Conservation (phyloP, 2,888 invertebrate species). For the Odontomyia ornata region DNA sequence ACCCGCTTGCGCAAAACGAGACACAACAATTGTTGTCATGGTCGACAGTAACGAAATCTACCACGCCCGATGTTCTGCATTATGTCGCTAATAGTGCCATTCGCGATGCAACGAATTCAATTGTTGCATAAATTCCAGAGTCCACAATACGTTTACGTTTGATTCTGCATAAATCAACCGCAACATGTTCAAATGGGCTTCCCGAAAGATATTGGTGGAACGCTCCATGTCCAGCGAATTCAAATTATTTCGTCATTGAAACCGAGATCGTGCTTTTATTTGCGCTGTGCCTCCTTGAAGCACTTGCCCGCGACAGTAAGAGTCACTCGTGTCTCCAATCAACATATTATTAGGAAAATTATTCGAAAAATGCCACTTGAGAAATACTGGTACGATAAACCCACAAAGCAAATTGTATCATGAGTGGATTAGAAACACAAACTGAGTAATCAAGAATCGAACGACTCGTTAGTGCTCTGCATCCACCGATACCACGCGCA, state of each 20-base stretch:
- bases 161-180: constrained; percentile 7
- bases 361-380: constrained; percentile 13
- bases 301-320: constrained; percentile 6
- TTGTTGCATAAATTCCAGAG: constrained; percentile 19
- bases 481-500: no score
- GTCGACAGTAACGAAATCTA: constrained; percentile 1
- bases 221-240: constrained; percentile 31
- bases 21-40: not conserved
- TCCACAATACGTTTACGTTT: not conserved
- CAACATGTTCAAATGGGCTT: not conserved
- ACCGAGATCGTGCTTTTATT: constrained; percentile 39
- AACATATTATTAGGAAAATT: constrained; percentile 6
- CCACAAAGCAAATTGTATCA: no score
- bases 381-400: not conserved
- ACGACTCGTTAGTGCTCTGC: no score
- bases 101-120: constrained; percentile 31
- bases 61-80: constrained; percentile 30
- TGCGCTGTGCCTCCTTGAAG: constrained; percentile 1
- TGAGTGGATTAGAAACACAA: no score
- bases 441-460: no score
- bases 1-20: constrained; percentile 17
- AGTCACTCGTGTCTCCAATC: constrained; percentile 13
- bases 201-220: not conserved
- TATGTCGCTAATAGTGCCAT: constrained; percentile 19
- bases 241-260: constrained; percentile 41